A percentile compares a stretch with the other conserved stretches of the same genome.
phyloP scores from a whole-genome alignment of 1,140 invertebrate genomes.

The Microplitis demolitor region DNA sequence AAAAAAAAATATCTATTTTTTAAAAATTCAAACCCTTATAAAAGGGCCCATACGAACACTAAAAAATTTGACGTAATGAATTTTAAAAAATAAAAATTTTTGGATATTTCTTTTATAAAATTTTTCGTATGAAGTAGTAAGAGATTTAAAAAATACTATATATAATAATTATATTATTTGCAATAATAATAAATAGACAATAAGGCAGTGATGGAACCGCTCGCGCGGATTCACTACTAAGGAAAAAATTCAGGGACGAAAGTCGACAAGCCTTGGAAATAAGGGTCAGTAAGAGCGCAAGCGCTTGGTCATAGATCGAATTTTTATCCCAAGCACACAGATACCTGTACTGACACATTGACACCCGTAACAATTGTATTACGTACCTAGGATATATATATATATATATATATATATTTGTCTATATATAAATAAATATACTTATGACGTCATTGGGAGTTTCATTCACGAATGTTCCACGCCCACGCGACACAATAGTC shows the following conservation, averaged over 20 bases:
- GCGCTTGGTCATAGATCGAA: slow-evolving; percentile 45
- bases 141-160: neutral
- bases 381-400: neutral
- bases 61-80: neutral
- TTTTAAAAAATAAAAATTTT: neutral
- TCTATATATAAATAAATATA: neutral
- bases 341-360: neutral
- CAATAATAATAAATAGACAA: slow-evolving; percentile 24
- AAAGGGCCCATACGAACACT: slow-evolving; percentile 15
- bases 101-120: neutral
- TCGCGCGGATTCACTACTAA: slow-evolving; percentile 29
- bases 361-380: slow-evolving; percentile 20
- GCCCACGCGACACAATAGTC: slow-evolving; percentile 12
- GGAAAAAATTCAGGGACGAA: slow-evolving; percentile 18
- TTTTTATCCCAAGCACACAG: slow-evolving; percentile 16
- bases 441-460: slow-evolving; percentile 13
- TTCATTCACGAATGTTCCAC: slow-evolving; percentile 39
- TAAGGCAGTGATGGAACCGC: slow-evolving; percentile 30
- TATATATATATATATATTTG: too few relatives aligned
- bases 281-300: slow-evolving; percentile 36
- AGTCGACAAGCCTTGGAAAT: slow-evolving; percentile 16
- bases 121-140: too few relatives aligned
- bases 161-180: too few relatives aligned
- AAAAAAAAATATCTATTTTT: too few relatives aligned
- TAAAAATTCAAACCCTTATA: neutral